phyloP scores from a whole-genome alignment of 2,797 vertebrate species.

The Acanthopagrus latus region DNA sequence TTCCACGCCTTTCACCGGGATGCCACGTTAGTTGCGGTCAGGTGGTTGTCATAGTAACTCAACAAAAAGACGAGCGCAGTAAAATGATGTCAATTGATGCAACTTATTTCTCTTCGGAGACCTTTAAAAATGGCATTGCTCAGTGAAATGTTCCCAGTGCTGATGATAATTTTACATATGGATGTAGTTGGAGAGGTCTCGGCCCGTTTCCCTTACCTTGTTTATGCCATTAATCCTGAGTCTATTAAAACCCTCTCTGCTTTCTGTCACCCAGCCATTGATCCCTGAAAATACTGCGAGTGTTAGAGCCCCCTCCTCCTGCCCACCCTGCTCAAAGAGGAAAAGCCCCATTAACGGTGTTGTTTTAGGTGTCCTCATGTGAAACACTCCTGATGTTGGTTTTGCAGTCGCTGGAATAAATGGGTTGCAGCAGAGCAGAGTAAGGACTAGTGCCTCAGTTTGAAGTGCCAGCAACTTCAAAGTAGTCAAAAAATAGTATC shows the following conservation, averaged over 20 bases:
- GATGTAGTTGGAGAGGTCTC: slow-evolving; percentile 54
- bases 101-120: background rate
- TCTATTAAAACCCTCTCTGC: slow-evolving; percentile 53
- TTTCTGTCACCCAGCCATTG: slow-evolving; percentile 51
- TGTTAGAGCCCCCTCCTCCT: slow-evolving; percentile 28
- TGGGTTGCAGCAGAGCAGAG: background rate
- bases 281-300: slow-evolving; percentile 54
- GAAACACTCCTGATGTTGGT: slow-evolving; percentile 32
- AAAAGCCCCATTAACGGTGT: slow-evolving; percentile 58
- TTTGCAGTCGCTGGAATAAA: slow-evolving; percentile 13
- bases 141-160: background rate
- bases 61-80: slow-evolving; percentile 2
- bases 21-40: slow-evolving; percentile 12
- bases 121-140: background rate
- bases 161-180: slow-evolving; percentile 48
- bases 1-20: slow-evolving; percentile 26
- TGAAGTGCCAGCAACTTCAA: background rate
- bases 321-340: slow-evolving; percentile 23
- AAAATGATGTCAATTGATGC: background rate
- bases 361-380: slow-evolving; percentile 54
- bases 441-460: background rate
- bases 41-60: slow-evolving; percentile 57
- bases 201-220: slow-evolving; percentile 42
- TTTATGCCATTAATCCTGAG: slow-evolving; percentile 36
- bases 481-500: background rate